Percentiles rank a stretch among this genome's conserved stretches.
Evolutionary conservation across 64 coral and sea anemone species (phyloP).

Genomic region (Orbicella faveolata): DNA sequence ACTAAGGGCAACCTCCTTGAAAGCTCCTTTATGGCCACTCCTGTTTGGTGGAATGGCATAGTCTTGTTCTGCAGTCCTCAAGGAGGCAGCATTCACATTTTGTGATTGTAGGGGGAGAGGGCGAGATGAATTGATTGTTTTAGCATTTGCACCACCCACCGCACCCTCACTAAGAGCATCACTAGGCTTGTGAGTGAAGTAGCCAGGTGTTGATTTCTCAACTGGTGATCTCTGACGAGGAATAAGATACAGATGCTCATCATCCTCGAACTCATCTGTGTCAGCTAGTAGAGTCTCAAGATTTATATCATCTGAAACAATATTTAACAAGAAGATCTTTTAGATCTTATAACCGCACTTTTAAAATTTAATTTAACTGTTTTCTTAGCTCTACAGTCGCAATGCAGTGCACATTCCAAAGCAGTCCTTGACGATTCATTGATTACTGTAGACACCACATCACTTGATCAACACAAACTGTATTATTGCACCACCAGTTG

Average conservation of each 20-base stretch:
- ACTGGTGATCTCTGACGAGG: neutral
- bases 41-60: neutral
- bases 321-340: neutral
- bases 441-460: too few species aligned
- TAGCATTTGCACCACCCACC: neutral
- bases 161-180: neutral
- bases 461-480: too few species aligned
- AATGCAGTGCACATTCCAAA: too few species aligned
- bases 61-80: neutral
- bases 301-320: neutral
- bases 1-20: slow-evolving; percentile 26
- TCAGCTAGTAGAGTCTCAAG: slow-evolving; percentile 1
- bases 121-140: neutral
- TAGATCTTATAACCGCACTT: too few species aligned
- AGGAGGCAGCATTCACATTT: neutral
- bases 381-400: too few species aligned
- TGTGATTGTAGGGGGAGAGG: neutral
- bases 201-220: neutral
- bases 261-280: neutral
- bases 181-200: neutral
- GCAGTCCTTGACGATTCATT: too few species aligned
- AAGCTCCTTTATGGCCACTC: neutral
- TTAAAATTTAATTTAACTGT: too few species aligned
- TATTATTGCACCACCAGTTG: too few species aligned
- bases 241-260: neutral